These are phyloP conservation scores for Mycalesis mineus DNA, from an alignment of 2,888 invertebrate species.

Conservation along the genomic window DNA sequence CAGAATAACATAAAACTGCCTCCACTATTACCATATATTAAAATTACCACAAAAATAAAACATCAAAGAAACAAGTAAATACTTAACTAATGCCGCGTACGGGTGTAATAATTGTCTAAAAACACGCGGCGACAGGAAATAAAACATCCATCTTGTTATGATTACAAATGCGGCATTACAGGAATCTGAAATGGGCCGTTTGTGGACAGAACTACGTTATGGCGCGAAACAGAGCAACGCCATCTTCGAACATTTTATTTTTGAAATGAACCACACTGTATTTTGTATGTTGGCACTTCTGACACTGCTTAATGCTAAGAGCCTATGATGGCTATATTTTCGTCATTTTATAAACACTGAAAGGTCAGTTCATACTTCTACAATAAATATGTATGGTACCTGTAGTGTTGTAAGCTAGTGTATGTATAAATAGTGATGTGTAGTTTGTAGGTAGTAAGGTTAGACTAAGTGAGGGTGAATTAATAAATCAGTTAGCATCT, in stretches of 20 bases:
- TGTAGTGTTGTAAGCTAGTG: too few relatives aligned
- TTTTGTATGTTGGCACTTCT: background rate
- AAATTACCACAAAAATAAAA: background rate
- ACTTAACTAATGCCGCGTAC: background rate
- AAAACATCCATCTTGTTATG: constrained; percentile 16
- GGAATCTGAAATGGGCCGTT: constrained; percentile 7
- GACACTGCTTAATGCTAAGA: too few relatives aligned
- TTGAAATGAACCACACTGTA: background rate
- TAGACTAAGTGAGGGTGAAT: too few relatives aligned
- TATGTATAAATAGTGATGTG: too few relatives aligned
- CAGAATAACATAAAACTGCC: too few relatives aligned
- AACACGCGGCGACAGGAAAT: constrained; percentile 11
- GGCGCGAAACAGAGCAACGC: constrained; percentile 2
- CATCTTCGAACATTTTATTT: constrained; percentile 4
- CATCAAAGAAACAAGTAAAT: constrained; percentile 1
- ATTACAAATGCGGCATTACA: constrained; percentile 14
- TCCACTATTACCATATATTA: too few relatives aligned
- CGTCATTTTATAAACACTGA: too few relatives aligned
- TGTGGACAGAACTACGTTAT: constrained; percentile 6
- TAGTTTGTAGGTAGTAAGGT: too few relatives aligned
- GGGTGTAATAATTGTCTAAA: constrained; percentile 6
- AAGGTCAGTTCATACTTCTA: too few relatives aligned
- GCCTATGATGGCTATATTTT: too few relatives aligned
- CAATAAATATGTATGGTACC: too few relatives aligned
- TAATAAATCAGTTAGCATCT: too few relatives aligned